Evolutionary conservation across 2,113 vertebrate genomes (phyloP), one percentile per base, ranked within the genome.

Genomic region (Phalacrocorax brasilianus): DNA sequence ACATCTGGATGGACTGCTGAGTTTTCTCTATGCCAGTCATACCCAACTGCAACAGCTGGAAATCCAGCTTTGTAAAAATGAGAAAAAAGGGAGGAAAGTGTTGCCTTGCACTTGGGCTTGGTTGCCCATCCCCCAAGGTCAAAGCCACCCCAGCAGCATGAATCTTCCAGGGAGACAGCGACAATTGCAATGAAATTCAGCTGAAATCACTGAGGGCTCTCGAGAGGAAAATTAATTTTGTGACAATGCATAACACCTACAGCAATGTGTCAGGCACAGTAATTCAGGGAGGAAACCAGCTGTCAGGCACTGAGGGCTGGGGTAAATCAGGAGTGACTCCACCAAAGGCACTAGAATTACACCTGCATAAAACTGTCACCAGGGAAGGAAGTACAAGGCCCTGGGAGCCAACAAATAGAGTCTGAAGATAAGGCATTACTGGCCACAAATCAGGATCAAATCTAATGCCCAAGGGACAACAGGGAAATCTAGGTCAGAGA

Each of bases 121-220:
- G 18, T 16, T 94, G 32, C 40, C 53, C 62, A 76, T 35, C 61
- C 80, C 40, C 49, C 67, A 62, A 26, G 45, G 80, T 12, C n/a
- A n/a, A 56, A 58, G 74, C 84, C 10, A 68, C 77, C 27, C 77
- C 80, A 66, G 86, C 12, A 1, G 14, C 62, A 62, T 50, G 38
- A 94, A 95, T 94, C 62, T 85, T 87, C 28, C 62, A 78, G 86
- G 14, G 22, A 91, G 84, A 75, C 73, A 85, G 76, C 0, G 0
- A 80, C 90, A 78, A 81, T 13, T 83, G 79, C 72, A 70, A 8
- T 7, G 24, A 80, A 73, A 44, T 86, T 93, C 71, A 92, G 63
- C 72, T 94, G 90, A 93, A 95, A 89, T 89, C 85, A 95, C 66
- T n/a, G 65, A 79, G 71, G 63, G 70, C 66, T 91, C 92, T 95